Conservation (phyloP, 2,113 vertebrate species). For the Pelvicachromis taeniatus region DNA sequence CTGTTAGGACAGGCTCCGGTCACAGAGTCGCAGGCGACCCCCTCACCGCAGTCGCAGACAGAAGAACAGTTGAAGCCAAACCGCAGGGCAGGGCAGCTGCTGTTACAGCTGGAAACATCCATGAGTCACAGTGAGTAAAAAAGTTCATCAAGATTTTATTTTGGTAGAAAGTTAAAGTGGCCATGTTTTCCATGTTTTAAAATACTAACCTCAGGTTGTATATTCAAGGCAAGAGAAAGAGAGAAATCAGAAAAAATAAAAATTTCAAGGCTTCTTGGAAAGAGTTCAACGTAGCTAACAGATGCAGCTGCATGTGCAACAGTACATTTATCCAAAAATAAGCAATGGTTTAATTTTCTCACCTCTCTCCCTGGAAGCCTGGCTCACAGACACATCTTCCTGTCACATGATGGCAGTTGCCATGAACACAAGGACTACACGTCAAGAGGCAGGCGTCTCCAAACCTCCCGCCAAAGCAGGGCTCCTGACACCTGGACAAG, state of each 20-base stretch:
- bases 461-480: constrained; percentile 77
- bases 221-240: neutral
- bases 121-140: neutral
- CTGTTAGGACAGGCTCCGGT: constrained; percentile 81
- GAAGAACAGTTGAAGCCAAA: constrained; percentile 87
- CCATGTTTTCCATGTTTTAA: neutral
- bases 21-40: constrained; percentile 70
- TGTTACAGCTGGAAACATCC: constrained; percentile 81
- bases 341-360: constrained; percentile 22
- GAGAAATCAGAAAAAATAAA: neutral
- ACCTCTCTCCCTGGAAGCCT: constrained; percentile 89
- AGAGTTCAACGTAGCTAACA: neutral
- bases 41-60: constrained; percentile 76
- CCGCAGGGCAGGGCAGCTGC: constrained; percentile 78
- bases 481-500: constrained; percentile 79
- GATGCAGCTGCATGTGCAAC: neutral
- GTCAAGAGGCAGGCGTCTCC: constrained; percentile 78
- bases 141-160: neutral
- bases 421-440: constrained; percentile 79
- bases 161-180: neutral
- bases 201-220: neutral
- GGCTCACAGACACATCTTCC: constrained; percentile 84
- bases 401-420: constrained; percentile 82
- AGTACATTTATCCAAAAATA: neutral
- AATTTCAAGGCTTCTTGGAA: neutral